phyloP scores from a whole-genome alignment of 2,888 invertebrate species.

The Diarsia brunnea region DNA sequence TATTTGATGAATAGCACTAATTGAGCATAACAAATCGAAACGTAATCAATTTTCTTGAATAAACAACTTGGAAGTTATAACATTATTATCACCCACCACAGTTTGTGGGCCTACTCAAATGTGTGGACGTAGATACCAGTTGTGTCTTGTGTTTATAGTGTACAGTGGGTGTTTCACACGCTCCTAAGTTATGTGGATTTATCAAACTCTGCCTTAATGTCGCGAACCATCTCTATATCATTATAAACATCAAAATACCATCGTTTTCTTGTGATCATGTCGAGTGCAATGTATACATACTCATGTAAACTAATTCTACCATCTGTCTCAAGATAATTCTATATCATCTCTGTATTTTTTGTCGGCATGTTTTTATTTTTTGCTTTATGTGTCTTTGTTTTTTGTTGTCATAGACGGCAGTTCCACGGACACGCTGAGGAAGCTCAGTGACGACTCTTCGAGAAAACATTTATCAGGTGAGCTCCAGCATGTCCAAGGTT shows the following conservation, averaged over 20 bases:
- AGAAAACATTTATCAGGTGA: constrained; percentile 90
- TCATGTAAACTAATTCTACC: constrained; percentile 65
- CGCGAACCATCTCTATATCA: constrained; percentile 69
- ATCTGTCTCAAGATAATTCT: constrained; percentile 70
- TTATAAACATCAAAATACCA: constrained; percentile 67
- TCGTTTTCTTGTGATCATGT: constrained; percentile 63
- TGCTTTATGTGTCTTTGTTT: constrained; percentile 88
- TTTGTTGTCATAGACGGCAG: constrained; percentile 90
- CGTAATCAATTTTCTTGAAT: constrained; percentile 62
- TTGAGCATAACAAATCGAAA: constrained; percentile 63
- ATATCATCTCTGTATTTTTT: constrained; percentile 72
- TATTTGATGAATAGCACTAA: constrained; percentile 31
- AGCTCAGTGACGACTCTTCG: constrained; percentile 89
- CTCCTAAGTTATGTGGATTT: constrained; percentile 68
- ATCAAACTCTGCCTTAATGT: constrained; percentile 77
- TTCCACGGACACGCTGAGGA: constrained; percentile 87
- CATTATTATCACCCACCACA: constrained; percentile 75
- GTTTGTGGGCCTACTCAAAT: constrained; percentile 78
- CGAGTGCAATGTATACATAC: constrained; percentile 66
- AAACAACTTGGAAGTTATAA: constrained; percentile 71
- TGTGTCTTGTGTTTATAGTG: constrained; percentile 71
- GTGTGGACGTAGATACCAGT: constrained; percentile 72
- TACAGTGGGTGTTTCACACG: constrained; percentile 75
- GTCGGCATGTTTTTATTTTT: constrained; percentile 85
- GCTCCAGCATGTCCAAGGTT: constrained; percentile 68